Evolutionary conservation across 92 coral and sea anemone species (phyloP).

Genomic region (Siderastrea siderea): DNA sequence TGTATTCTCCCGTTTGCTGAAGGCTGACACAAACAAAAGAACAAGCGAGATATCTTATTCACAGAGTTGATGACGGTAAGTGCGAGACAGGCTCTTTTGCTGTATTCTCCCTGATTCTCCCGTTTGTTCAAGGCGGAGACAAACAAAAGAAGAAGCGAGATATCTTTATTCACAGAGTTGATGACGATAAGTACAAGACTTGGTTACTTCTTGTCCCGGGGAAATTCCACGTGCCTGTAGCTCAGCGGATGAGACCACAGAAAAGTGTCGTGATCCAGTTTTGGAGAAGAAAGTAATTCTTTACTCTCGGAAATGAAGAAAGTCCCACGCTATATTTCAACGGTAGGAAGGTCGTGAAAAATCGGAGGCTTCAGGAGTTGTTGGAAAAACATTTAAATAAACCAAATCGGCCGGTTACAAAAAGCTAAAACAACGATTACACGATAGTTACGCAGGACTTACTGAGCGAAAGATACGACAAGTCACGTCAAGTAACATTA

Average conservation of each 20-base stretch:
- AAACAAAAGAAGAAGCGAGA: slow-evolving; percentile 40
- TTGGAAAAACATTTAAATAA: too few species aligned
- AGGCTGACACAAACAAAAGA: too few species aligned
- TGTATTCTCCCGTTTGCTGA: too few species aligned
- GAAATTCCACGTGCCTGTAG: slow-evolving; percentile 18
- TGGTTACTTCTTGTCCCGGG: slow-evolving; percentile 35
- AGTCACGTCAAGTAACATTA: too few species aligned
- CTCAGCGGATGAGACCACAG: not conserved
- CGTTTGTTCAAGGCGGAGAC: slow-evolving; percentile 16
- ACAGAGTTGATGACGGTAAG: too few species aligned
- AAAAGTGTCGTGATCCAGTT: slow-evolving; percentile 38
- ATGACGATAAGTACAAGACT: slow-evolving; percentile 42
- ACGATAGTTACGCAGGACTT: slow-evolving; percentile 17
- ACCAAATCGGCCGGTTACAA: too few species aligned
- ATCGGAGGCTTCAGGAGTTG: too few species aligned
- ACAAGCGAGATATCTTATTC: too few species aligned
- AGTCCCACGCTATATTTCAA: slow-evolving; percentile 31
- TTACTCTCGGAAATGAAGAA: slow-evolving; percentile 29
- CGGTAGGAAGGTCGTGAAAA: slow-evolving; percentile 1
- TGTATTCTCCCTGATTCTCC: slow-evolving; percentile 26
- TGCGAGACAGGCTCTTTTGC: slow-evolving; percentile 5
- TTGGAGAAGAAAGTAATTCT: slow-evolving; percentile 42
- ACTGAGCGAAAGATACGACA: slow-evolving; percentile 22
- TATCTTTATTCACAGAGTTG: slow-evolving; percentile 37
- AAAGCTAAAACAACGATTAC: too few species aligned